Percentiles rank a stretch among this genome's conserved stretches.
phyloP scores from a whole-genome alignment of 2,797 vertebrate species.

The Botia almorhae region DNA sequence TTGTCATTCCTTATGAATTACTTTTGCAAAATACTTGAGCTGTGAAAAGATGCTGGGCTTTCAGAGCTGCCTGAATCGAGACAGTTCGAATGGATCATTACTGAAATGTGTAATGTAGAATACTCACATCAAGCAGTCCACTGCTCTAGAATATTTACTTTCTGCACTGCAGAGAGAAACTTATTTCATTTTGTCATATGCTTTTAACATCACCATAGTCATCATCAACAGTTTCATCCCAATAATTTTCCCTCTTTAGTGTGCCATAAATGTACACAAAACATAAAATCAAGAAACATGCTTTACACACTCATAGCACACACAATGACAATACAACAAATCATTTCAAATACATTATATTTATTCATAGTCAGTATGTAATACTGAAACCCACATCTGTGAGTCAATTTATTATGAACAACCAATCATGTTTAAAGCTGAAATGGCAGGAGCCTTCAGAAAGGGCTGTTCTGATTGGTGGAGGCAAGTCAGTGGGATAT shows the following conservation, averaged over 20 bases:
- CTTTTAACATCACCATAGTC: slow-evolving; percentile 10
- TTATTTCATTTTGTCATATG: slow-evolving; percentile 29
- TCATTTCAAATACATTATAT: neutral
- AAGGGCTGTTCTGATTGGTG: neutral
- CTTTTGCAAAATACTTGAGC: neutral
- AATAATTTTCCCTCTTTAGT: neutral
- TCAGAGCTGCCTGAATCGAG: slow-evolving; percentile 25
- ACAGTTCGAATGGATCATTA: slow-evolving; percentile 33
- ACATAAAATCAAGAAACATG: neutral
- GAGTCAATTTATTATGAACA: slow-evolving; percentile 14
- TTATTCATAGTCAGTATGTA: neutral
- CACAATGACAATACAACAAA: neutral
- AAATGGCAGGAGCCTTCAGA: slow-evolving; percentile 12
- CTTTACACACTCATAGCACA: neutral
- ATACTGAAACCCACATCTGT: neutral
- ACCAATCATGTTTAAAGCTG: slow-evolving; percentile 11
- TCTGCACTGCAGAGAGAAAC: slow-evolving; percentile 28
- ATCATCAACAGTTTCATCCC: slow-evolving; percentile 14
- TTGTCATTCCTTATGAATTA: neutral
- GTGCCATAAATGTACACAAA: neutral
- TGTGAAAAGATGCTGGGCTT: neutral
- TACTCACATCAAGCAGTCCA: slow-evolving; percentile 17
- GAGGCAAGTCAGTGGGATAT: neutral
- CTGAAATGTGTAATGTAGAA: slow-evolving; percentile 33
- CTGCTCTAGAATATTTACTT: slow-evolving; percentile 37